Evolutionary conservation across 2,113 vertebrate species (phyloP), one percentile per base, ranked within the genome.

Genomic region (Cyphomyrus plagiostoma): DNA sequence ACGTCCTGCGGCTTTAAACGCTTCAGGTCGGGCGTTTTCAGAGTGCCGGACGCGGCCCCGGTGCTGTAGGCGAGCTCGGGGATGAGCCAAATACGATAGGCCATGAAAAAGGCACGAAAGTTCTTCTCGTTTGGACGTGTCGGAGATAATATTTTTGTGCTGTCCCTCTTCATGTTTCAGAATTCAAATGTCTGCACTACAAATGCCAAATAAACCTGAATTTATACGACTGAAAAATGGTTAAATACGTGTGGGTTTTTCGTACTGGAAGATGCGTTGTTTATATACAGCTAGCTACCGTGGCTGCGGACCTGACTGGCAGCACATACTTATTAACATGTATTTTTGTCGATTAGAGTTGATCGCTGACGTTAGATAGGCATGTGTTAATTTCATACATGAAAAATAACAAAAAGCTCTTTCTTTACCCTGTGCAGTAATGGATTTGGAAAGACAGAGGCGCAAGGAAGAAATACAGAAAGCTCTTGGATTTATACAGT

Each of bases 401-500:
- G 53, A 4, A 50, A 74, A 58, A 53, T 87, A 56, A 53, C n/a
- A 26, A 86, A 35, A 13, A 21, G 13, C 13, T 84, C 2, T 89
- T 91, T 42, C 86, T 85, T 19, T 0, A 46, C 23, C 23, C 30
- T 89, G 88, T 90, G 70, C 94, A 95, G 92, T 23, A 77, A 96
- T 97, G 96, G 93, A 97, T 96, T 95, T 96, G 94, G 98, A 98
- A 92, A 96, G 97, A 93, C 97, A 96, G 94, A 98, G 97, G 93
- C 96, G 98, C 91, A 98, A 97, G 93, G 97, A 98, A 90, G 98
- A 99, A 94, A 99, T 99, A 91, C 97, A 99, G 93, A 99, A 97
- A 94, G 97, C 98, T 91, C 96, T 99, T 95, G 97, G 98, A 90
- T 99, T 99, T 90, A 99, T 99, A 91, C 98, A 99, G 98, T 99